Percentiles rank a stretch among this genome's conserved stretches.
These are phyloP conservation scores for Forbesichthys papilliferus DNA, from an alignment of 2,113 vertebrate genomes.

Conservation along the genomic window DNA sequence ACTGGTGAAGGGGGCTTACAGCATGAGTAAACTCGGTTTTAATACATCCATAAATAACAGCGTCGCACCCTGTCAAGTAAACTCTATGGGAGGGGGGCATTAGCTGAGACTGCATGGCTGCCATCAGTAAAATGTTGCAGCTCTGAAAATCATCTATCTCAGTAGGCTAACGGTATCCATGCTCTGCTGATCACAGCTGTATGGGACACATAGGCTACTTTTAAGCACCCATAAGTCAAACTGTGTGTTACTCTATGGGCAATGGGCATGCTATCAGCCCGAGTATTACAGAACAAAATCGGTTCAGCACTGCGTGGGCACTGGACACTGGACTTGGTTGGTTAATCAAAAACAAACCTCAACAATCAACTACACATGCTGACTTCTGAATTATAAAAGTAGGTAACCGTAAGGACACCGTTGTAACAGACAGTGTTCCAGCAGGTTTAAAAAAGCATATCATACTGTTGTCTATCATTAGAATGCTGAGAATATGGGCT, in stretches of 20 bases:
- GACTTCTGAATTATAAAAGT: not conserved
- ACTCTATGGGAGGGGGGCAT: conserved; percentile 33
- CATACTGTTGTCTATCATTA: not conserved
- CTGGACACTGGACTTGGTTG: too few species aligned
- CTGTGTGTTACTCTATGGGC: too few species aligned
- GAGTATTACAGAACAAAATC: not conserved
- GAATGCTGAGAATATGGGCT: not conserved
- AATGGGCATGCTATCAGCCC: too few species aligned
- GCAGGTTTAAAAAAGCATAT: too few species aligned
- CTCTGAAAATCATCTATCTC: conserved; percentile 21
- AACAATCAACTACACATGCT: too few species aligned
- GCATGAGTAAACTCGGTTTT: conserved; percentile 55
- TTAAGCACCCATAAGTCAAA: too few species aligned
- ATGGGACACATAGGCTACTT: not conserved
- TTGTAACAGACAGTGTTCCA: not conserved
- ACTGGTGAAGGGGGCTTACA: conserved; percentile 35
- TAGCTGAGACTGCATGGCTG: conserved; percentile 21
- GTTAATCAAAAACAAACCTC: too few species aligned
- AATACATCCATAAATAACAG: conserved; percentile 66
- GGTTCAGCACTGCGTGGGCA: not conserved
- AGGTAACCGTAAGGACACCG: not conserved
- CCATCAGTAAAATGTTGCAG: conserved; percentile 57
- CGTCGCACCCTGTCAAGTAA: conserved; percentile 63
- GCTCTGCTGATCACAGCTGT: conserved; percentile 9
- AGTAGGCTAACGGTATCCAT: not conserved